Conservation (phyloP, 2,797 vertebrate genomes). For the Stomatorhinus walkeri region DNA sequence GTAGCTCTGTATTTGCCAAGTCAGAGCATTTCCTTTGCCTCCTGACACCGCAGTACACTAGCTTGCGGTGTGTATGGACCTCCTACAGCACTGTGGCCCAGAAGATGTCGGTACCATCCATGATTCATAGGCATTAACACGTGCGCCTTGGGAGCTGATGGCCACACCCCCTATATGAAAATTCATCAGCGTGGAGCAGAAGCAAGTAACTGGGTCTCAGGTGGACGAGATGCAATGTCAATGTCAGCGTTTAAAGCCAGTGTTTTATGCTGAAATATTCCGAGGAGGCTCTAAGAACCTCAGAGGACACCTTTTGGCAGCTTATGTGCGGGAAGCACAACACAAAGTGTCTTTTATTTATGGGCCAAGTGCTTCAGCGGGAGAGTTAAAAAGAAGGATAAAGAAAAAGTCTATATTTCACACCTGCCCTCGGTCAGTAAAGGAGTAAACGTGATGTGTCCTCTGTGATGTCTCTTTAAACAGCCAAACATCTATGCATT, state of each 20-base stretch:
- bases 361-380: not conserved
- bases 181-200: not conserved
- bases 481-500: not conserved
- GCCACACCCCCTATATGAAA: not conserved
- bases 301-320: not conserved
- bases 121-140: not conserved
- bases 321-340: not conserved
- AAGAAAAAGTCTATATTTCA: constrained; percentile 6
- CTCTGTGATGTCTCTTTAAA: not conserved
- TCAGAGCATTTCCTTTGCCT: not conserved
- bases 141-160: not conserved
- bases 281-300: not conserved
- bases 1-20: not conserved
- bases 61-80: not conserved
- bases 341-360: not conserved
- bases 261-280: constrained; percentile 12
- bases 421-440: not conserved
- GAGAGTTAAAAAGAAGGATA: not conserved
- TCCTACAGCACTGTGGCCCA: not conserved
- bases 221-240: not conserved
- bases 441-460: not conserved
- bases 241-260: not conserved
- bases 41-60: not conserved
- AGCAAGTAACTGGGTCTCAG: not conserved
- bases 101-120: not conserved